Base-by-base conservation (phyloP, 2,113 vertebrate species). In the Hirundichthys speculiger region DNA sequence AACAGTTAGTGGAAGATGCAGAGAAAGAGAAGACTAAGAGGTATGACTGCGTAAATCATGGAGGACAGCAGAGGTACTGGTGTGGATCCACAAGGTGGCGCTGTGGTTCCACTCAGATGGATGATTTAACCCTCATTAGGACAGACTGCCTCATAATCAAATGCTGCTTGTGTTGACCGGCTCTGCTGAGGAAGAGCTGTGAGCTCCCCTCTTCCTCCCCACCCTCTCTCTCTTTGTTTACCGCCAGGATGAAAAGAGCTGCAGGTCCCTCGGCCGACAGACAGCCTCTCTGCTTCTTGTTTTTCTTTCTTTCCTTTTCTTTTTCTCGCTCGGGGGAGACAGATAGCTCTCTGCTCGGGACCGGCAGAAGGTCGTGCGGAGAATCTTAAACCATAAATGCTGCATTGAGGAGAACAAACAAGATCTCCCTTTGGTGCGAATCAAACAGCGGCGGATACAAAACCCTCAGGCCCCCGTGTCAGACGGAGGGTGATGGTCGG, bases 371-470 rank as follows among this genome's bases (percentile, higher is more conserved):
- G 83, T 81, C 79, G 88, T 90, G 88, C 88, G 86, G 78, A 88
- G 88, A 91, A 88, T 88, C 77, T 82, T 76, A 91, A 91, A 82
- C 53, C 69, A 27, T 82, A 83, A 88, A 88, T 90, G 83, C 83
- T 85, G 88, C 89, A 90, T 83, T 88, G 88, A 88, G 68, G 88
- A 90, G 88, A 84, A 88, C 88, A 90, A 91, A 89, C 86, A 87
- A 75, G 69, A 84, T 73, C 79, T 83, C 83, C 85, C 80, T 69
- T 73, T 24, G 60, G 83, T 83, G 84, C 84, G 67, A 87, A 79
- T 87, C 86, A 79, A 82, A 88, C 80, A 84, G 74, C 38, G 1
- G 75, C 67, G 71, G 73, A 76, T 63, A 84, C 75, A 82, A 80
- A 76, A 55, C 74, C 84, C 74, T 46, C 63, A 69, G 77, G 79